Conservation (phyloP, 2,797 vertebrate genomes). For the Sarcophilus harrisii region DNA sequence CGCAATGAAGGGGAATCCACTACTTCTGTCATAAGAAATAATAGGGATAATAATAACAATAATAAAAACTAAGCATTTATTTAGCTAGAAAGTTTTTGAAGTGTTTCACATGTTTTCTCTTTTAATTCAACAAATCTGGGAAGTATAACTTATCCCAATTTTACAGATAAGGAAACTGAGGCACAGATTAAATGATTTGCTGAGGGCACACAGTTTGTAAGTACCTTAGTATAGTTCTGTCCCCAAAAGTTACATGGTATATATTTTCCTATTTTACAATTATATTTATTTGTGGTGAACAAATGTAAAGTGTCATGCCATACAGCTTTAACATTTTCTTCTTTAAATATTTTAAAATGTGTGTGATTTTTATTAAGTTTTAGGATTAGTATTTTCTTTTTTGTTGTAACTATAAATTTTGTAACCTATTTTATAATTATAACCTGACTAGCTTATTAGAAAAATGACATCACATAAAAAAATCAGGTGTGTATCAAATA, state of each 20-base stretch:
- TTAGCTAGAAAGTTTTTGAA: background rate
- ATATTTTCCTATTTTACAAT: background rate
- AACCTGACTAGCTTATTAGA: background rate
- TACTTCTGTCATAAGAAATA: background rate
- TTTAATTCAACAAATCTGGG: background rate
- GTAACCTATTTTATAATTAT: too few relatives aligned
- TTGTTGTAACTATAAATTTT: conserved; percentile 2
- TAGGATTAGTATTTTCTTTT: conserved; percentile 20
- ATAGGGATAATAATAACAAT: background rate
- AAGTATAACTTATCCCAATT: background rate
- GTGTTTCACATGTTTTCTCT: background rate
- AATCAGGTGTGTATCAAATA: background rate
- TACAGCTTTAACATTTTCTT: background rate
- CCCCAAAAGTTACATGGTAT: background rate
- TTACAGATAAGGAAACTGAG: background rate
- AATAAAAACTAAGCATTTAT: background rate
- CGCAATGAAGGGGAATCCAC: background rate
- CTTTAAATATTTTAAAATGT: conserved; percentile 30
- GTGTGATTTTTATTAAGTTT: conserved; percentile 8
- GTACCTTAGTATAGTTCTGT: background rate
- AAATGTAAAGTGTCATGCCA: background rate
- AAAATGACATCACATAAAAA: background rate
- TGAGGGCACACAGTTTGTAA: background rate
- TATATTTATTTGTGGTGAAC: background rate
- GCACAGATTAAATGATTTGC: background rate